Base-by-base conservation (phyloP, 2,113 vertebrate genomes). In the Pristiophorus japonicus region DNA sequence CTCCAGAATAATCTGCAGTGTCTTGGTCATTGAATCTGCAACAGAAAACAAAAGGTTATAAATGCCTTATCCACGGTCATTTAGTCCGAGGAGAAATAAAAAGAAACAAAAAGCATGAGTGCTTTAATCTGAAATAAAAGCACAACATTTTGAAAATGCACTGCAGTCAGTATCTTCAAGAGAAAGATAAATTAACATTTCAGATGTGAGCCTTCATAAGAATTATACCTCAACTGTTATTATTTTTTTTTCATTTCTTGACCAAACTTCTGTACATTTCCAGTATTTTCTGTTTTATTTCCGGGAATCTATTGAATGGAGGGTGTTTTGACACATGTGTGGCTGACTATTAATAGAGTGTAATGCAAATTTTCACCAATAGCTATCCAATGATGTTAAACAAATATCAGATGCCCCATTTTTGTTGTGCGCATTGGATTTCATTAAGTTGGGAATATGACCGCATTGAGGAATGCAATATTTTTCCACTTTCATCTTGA, bases 1-100 rank as follows among this genome's bases (percentile, higher is more conserved):
- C 45, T 94, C 65, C 42, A 94, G 45, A 51, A 94, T 67, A 42
- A 94, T 94, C 93, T 94, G 93, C 42, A 67, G 45, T 70, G 66
- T 67, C 14, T 4, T 94, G 12, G 93, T 73, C 42, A 73, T 51
- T 34, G 42, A 70, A 70, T 14, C 93, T 94, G 93, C 11, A 24
- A 94, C 10, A 70, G 27, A 94, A 73, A 51, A 70, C 66, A 30
- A 70, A 47, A 94, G 66, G 3, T 47, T 45, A 63, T n/a, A 51
- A 94, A 45, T 7, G 78, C 38, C 1, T 81, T 45, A 45, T 45
- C 92, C 22, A 66, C 11, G 27, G 34, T 67, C n/a, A 88, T 55
- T 55, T 88, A 51, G 47, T 88, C 27, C 84, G 7, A 78, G 20
- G 0, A 59, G 47, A 51, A 62, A 62, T 62, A 11, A 90, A 90